Conservation (phyloP, 2,797 vertebrate species). For the Euthynnus affinis region DNA sequence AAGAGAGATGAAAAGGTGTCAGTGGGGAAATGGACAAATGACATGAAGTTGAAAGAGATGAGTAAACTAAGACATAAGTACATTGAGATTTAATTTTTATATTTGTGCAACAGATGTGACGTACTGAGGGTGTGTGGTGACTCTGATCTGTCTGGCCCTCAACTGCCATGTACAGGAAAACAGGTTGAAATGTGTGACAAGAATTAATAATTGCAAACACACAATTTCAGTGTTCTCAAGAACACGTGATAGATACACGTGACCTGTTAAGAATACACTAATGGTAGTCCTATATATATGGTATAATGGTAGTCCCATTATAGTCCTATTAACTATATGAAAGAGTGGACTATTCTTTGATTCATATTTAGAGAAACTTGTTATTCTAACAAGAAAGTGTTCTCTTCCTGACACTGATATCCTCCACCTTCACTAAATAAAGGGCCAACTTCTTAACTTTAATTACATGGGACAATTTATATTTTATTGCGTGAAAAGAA, state of each 20-base stretch:
- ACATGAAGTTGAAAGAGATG: constrained; percentile 55
- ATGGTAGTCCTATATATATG: not conserved
- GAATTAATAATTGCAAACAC: constrained; percentile 34
- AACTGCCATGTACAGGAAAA: not conserved
- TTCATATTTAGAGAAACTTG: constrained; percentile 27
- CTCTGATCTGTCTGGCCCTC: constrained; percentile 46
- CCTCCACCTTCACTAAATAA: constrained; percentile 35
- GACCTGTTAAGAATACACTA: constrained; percentile 18
- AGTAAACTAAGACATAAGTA: constrained; percentile 52
- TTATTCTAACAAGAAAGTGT: constrained; percentile 19
- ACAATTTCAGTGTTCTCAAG: constrained; percentile 26
- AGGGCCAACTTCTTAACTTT: constrained; percentile 54
- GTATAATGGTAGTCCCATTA: not conserved
- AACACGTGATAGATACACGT: constrained; percentile 11
- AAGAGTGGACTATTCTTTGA: constrained; percentile 23
- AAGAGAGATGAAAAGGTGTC: constrained; percentile 57
- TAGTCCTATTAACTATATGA: constrained; percentile 8
- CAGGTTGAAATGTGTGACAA: constrained; percentile 3
- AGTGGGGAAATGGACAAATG: constrained; percentile 59
- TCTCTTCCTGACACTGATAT: constrained; percentile 30
- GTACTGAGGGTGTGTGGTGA: constrained; percentile 18
- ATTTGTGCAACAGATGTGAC: constrained; percentile 39
- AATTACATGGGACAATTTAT: constrained; percentile 54
- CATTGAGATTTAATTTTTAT: constrained; percentile 51
- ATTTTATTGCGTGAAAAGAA: constrained; percentile 42